Percentiles rank a stretch among this genome's conserved stretches.
Evolutionary conservation across 2,888 invertebrate genomes (phyloP).

Genomic region (Netelia melanura): DNA sequence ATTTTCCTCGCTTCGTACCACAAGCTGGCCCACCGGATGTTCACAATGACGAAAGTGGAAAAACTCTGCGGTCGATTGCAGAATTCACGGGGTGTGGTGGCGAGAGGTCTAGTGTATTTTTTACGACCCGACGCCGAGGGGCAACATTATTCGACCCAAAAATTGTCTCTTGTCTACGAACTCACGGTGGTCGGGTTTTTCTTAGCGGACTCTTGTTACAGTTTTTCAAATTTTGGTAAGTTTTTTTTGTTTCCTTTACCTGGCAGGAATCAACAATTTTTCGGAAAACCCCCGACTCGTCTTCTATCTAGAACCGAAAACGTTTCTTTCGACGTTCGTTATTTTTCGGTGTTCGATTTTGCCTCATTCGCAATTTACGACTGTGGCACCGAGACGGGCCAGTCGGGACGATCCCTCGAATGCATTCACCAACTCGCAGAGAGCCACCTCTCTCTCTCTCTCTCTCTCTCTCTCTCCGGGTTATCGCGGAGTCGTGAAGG

Average conservation of each 20-base stretch:
- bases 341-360: constrained; percentile 60
- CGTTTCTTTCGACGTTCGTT: constrained; percentile 41
- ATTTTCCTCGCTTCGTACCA: constrained; percentile 37
- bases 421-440: constrained; percentile 63
- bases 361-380: constrained; percentile 67
- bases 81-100: constrained; percentile 27
- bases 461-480: constrained; percentile 48
- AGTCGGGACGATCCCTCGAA: constrained; percentile 52
- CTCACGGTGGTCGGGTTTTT: constrained; percentile 2
- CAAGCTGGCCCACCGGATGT: background rate
- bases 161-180: constrained; percentile 24
- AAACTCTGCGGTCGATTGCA: constrained; percentile 55
- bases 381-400: constrained; percentile 51
- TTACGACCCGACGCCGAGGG: constrained; percentile 37
- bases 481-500: constrained; percentile 76
- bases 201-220: constrained; percentile 42
- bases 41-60: constrained; percentile 54
- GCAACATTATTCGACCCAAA: constrained; percentile 15
- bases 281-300: constrained; percentile 42
- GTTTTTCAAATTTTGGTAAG: constrained; percentile 52
- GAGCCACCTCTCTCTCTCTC: constrained; percentile 27
- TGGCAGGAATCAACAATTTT: constrained; percentile 46
- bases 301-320: constrained; percentile 20
- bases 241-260: constrained; percentile 53
- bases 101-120: constrained; percentile 24